Evolutionary conservation across 2,113 vertebrate genomes (phyloP), one percentile per base, ranked within the genome.

Genomic region (Callipepla squamata): DNA sequence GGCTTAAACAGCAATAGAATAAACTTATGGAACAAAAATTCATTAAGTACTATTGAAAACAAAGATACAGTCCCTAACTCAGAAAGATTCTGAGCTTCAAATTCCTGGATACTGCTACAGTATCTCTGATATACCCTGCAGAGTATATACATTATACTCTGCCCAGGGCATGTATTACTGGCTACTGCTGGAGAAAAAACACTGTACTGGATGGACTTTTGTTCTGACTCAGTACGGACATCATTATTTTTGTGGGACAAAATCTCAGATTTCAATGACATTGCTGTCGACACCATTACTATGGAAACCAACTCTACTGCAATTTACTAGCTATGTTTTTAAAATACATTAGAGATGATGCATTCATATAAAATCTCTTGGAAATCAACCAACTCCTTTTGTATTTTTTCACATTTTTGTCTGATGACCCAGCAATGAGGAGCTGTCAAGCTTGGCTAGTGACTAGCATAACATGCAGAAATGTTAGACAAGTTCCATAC

Each of bases 281-380:
- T 32, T 75, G 57, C 76, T 88, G 47, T 62, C 15, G 18, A 72
- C 48, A 75, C 20, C 36, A 67, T 93, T 85, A 76, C 94, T 67
- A 83, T 93, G 90, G 90, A 93, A 96, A 94, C 90, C 50, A 80
- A 14, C 45, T 68, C 69, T 53, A 30, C 62, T 66, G 92, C 62
- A 75, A 79, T 92, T 96, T 81, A 78, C 69, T 68, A 15, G 42
- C 76, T 87, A 14, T 59, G 20, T 19, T 76, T 89, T 73, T 38
- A 87, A 94, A 92, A 85, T 40, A 69, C 53, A 85, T 87, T 82
- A 82, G 70, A 22, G 72, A 48, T 87, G n/a, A 92, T 69, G 40
- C 55, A 82, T 91, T 87, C 87, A 13, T 90, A 87, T 80, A 21
- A 68, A 62, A 70, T 23, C 69, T 93, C 74, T 53, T 40, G 68